Conservation (phyloP, 2,797 vertebrate species). For the Echiichthys vipera region DNA sequence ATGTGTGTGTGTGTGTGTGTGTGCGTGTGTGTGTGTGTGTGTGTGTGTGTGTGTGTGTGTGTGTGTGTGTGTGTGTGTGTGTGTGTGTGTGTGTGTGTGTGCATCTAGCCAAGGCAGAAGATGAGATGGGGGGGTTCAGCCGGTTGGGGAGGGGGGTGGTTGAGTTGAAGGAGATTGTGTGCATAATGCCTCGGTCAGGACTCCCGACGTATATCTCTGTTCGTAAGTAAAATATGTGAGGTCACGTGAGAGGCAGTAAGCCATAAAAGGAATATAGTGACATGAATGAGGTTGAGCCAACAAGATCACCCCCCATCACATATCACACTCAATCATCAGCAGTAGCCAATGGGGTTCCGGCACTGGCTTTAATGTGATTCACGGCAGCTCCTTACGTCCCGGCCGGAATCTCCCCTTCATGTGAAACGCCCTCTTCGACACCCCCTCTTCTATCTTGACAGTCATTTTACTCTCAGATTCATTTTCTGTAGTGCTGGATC, state of each 20-base stretch:
- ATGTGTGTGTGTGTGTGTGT: background rate
- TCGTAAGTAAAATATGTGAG: conserved; percentile 48
- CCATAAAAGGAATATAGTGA: conserved; percentile 54
- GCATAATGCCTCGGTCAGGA: conserved; percentile 8
- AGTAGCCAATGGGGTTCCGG: conserved; percentile 25
- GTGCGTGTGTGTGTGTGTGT: background rate
- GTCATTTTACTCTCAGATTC: conserved; percentile 28
- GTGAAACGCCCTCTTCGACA: conserved; percentile 21
- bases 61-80: conserved; percentile 16
- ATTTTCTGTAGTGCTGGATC: conserved; percentile 33
- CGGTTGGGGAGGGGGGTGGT: no score
- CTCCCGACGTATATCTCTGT: conserved; percentile 25
- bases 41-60: background rate
- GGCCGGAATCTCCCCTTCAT: conserved; percentile 10
- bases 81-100: background rate
- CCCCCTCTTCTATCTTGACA: background rate
- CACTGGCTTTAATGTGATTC: conserved; percentile 39
- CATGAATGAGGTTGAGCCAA: conserved; percentile 49
- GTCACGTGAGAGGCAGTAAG: conserved; percentile 50
- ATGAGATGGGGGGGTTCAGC: conserved; percentile 18
- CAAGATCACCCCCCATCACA: conserved; percentile 43
- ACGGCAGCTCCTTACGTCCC: conserved; percentile 19
- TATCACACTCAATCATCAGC: conserved; percentile 49
- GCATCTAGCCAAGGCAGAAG: conserved; percentile 11
- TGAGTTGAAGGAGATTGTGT: conserved; percentile 38